Evolutionary conservation across 2,888 invertebrate species (phyloP).

Genomic region (Eupithecia dodoneata): DNA sequence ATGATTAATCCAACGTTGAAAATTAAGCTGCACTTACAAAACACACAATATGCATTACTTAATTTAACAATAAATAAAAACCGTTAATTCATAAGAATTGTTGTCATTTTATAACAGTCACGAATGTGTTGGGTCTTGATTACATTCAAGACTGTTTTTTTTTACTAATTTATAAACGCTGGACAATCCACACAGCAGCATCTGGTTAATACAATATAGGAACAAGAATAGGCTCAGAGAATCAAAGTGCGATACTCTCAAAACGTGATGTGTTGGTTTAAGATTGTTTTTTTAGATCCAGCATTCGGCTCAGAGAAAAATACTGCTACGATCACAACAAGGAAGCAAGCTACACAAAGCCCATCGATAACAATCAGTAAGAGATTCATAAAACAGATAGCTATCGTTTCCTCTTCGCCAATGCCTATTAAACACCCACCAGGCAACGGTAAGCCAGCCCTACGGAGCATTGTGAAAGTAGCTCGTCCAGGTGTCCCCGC

Average conservation of each 20-base stretch:
- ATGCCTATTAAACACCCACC: slow-evolving; percentile 28
- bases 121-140: background rate
- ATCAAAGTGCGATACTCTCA: background rate
- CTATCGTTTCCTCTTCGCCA: slow-evolving; percentile 14
- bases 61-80: background rate
- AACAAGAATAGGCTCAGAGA: background rate
- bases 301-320: background rate
- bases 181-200: background rate
- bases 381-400: slow-evolving; percentile 21
- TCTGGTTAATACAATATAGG: background rate
- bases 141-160: background rate
- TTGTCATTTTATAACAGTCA: background rate
- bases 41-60: background rate
- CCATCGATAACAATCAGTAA: slow-evolving; percentile 2
- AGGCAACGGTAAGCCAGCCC: slow-evolving; percentile 31
- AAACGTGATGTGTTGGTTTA: background rate
- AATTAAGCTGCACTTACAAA: background rate
- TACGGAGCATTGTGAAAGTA: slow-evolving; percentile 54
- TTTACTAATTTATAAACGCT: background rate
- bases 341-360: slow-evolving; percentile 7
- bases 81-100: background rate
- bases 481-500: slow-evolving; percentile 49
- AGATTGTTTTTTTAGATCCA: background rate
- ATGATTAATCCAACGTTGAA: background rate
- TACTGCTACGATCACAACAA: background rate